Percentiles rank a stretch among this genome's conserved stretches.
Conservation (phyloP, 2,113 vertebrate genomes). For the Chiloscyllium plagiosum region DNA sequence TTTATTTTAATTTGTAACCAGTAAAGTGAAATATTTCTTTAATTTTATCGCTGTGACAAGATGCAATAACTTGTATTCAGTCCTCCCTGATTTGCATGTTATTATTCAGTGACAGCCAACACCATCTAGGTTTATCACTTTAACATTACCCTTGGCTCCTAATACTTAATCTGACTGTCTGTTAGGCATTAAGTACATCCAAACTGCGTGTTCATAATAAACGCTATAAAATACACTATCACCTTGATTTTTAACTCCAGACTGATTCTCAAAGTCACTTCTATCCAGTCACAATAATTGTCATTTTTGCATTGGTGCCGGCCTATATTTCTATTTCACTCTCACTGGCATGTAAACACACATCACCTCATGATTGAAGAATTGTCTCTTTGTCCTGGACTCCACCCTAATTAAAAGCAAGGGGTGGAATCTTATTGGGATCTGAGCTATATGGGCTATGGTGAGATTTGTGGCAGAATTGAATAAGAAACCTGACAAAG, state of each 20-base stretch:
- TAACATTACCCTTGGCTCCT: not conserved
- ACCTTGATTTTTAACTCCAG: not conserved
- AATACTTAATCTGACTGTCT: not conserved
- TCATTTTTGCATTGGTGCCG: too few relatives aligned
- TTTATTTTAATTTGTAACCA: not conserved
- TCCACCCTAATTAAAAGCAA: not conserved
- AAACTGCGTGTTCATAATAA: not conserved
- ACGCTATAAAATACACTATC: not conserved
- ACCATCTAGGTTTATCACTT: not conserved
- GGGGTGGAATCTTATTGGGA: too few relatives aligned
- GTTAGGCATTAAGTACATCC: not conserved
- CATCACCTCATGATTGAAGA: too few relatives aligned
- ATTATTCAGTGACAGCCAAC: not conserved
- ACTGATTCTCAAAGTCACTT: not conserved
- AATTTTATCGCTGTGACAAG: not conserved
- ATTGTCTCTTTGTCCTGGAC: too few relatives aligned
- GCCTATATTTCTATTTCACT: not conserved
- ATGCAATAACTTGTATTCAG: not conserved
- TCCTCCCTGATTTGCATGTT: not conserved
- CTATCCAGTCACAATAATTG: too few relatives aligned
- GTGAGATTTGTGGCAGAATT: too few relatives aligned
- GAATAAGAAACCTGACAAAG: too few relatives aligned
- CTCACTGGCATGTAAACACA: too few relatives aligned
- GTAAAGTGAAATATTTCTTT: not conserved
- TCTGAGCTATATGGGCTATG: too few relatives aligned